Percentiles rank a stretch among this genome's conserved stretches.
These are phyloP conservation scores for Venturia canescens DNA, from an alignment of 1,140 invertebrate species.

Conservation along the genomic window DNA sequence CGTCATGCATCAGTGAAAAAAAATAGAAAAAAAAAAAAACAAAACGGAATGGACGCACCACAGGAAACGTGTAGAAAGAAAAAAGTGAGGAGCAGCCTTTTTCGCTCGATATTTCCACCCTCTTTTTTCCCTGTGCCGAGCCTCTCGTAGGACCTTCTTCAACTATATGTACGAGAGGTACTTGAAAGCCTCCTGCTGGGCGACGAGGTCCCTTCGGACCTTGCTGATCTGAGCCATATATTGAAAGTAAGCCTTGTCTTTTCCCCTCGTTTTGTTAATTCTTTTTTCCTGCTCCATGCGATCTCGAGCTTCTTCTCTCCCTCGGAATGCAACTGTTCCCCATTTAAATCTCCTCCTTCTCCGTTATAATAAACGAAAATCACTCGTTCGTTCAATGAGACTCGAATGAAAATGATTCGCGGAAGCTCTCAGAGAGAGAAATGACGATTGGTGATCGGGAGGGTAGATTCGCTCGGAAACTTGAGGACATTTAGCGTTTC, in stretches of 20 bases:
- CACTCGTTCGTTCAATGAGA: too few species aligned
- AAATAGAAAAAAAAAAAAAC: slow-evolving; percentile 47
- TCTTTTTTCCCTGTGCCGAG: slow-evolving; percentile 29
- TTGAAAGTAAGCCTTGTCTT: slow-evolving; percentile 2
- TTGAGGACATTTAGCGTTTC: not conserved
- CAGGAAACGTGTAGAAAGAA: too few species aligned
- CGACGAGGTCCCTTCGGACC: not conserved
- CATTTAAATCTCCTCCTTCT: too few species aligned
- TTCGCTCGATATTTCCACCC: slow-evolving; percentile 57
- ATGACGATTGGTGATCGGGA: not conserved
- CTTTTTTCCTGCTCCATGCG: too few species aligned
- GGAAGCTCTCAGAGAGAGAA: too few species aligned
- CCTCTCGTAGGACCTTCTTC: not conserved
- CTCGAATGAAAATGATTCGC: too few species aligned
- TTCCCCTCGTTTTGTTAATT: not conserved
- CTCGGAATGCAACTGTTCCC: too few species aligned
- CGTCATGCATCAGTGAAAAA: slow-evolving; percentile 62
- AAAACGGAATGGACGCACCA: slow-evolving; percentile 31
- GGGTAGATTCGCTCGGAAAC: not conserved
- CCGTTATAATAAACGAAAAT: too few species aligned
- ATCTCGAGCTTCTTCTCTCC: too few species aligned
- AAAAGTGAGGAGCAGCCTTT: not conserved
- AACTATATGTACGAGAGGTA: slow-evolving; percentile 10
- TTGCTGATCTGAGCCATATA: not conserved
- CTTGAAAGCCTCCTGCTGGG: not conserved